Percentiles rank a stretch among this genome's conserved stretches.
phyloP scores from a whole-genome alignment of 1,140 invertebrate genomes.

The Drosophila nikananu region DNA sequence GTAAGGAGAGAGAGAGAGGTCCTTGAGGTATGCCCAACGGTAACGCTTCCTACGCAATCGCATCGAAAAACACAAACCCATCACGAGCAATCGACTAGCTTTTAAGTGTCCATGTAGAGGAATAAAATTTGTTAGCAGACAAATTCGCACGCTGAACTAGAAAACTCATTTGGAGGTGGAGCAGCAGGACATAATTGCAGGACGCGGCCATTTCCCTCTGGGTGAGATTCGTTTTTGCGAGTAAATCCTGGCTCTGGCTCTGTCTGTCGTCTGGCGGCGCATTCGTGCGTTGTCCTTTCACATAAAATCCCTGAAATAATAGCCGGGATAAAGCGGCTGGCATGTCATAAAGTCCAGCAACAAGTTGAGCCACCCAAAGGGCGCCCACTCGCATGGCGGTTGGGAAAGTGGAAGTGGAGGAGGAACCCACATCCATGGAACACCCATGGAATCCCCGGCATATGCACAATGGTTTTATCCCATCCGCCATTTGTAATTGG shows the following conservation, averaged over 20 bases:
- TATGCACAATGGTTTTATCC: constrained; percentile 66
- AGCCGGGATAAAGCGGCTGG: constrained; percentile 73
- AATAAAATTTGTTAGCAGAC: constrained; percentile 69
- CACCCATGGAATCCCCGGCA: constrained; percentile 23
- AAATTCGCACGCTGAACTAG: constrained; percentile 40
- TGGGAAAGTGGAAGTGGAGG: background rate
- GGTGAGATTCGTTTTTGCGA: constrained; percentile 64
- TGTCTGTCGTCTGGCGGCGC: constrained; percentile 38
- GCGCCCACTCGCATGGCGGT: constrained; percentile 11
- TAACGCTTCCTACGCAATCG: constrained; percentile 64
- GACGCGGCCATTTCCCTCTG: constrained; percentile 28
- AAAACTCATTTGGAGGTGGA: constrained; percentile 33
- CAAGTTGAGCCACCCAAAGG: constrained; percentile 69
- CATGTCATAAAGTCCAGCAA: constrained; percentile 78
- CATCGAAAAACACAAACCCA: constrained; percentile 37
- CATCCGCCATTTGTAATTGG: constrained; percentile 78
- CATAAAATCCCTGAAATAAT: constrained; percentile 82
- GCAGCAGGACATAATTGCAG: constrained; percentile 51
- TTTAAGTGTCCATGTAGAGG: constrained; percentile 54
- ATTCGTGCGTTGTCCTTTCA: constrained; percentile 71
- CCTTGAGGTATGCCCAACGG: constrained; percentile 18
- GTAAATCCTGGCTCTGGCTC: constrained; percentile 48
- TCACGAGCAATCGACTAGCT: constrained; percentile 50
- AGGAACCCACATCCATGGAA: constrained; percentile 15
- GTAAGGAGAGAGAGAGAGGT: constrained; percentile 23